phyloP scores from a whole-genome alignment of 2,797 vertebrate species.

The Catharus ustulatus region DNA sequence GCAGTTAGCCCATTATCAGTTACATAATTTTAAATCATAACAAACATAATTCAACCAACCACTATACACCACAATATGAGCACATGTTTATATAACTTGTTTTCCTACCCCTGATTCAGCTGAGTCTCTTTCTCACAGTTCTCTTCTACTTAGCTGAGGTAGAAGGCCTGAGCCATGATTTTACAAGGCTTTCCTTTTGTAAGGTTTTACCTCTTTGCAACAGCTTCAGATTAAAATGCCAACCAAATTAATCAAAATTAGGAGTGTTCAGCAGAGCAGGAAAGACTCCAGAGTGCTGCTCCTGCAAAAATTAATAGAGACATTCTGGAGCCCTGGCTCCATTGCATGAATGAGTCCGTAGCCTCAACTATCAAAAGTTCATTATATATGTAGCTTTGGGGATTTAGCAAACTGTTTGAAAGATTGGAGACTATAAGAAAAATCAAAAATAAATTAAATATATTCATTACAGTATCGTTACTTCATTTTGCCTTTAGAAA shows the following conservation, averaged over 20 bases:
- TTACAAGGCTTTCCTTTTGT: background rate
- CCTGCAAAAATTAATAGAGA: background rate
- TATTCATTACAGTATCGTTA: background rate
- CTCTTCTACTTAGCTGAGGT: background rate
- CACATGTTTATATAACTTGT: background rate
- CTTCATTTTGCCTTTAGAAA: constrained; percentile 25
- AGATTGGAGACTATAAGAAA: background rate
- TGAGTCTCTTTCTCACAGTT: background rate
- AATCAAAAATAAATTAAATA: constrained; percentile 25
- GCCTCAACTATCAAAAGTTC: background rate
- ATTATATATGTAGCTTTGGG: background rate
- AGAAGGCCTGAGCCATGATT: background rate
- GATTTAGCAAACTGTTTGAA: background rate
- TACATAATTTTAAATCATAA: background rate
- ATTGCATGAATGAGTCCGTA: background rate
- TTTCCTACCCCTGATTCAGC: background rate
- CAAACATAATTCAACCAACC: background rate
- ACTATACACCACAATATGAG: background rate
- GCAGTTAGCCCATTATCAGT: background rate
- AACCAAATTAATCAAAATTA: background rate
- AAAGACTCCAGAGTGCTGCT: background rate
- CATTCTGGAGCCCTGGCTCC: background rate
- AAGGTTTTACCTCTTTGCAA: background rate
- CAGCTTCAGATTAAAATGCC: constrained; percentile 15
- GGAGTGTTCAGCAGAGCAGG: background rate